phyloP scores from a whole-genome alignment of 2,888 invertebrate genomes.

The Spodoptera picta region DNA sequence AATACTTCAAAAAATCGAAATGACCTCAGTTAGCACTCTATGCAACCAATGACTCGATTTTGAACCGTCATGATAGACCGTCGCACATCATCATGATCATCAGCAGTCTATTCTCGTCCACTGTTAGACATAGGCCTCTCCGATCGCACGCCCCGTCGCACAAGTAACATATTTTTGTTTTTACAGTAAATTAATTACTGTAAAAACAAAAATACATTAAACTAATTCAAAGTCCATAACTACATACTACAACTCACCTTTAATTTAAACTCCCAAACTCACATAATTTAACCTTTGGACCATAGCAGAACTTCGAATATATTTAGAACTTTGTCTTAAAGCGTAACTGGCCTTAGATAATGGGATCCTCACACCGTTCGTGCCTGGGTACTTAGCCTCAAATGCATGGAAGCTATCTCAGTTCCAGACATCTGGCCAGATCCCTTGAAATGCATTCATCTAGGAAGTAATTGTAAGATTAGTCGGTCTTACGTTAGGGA shows the following conservation, averaged over 20 bases:
- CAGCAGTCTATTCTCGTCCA: no score
- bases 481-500: conserved; percentile 20
- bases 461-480: conserved; percentile 46
- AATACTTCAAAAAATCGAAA: no score
- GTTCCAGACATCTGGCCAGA: conserved; percentile 31
- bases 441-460: conserved; percentile 43
- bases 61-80: no score
- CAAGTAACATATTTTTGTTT: no score
- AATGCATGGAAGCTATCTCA: conserved; percentile 48
- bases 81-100: no score
- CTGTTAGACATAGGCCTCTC: no score
- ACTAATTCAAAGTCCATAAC: background rate
- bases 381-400: conserved; percentile 37
- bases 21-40: no score
- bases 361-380: conserved; percentile 34
- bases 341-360: conserved; percentile 49
- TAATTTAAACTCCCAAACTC: background rate
- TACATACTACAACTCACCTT: background rate
- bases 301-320: conserved; percentile 51
- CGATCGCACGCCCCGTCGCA: no score
- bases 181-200: no score
- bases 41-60: no score
- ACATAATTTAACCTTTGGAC: conserved; percentile 22
- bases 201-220: no score
- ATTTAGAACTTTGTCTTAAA: conserved; percentile 58